Evolutionary conservation across 2,888 invertebrate genomes (phyloP).

Genomic region (Tinea trinotella): DNA sequence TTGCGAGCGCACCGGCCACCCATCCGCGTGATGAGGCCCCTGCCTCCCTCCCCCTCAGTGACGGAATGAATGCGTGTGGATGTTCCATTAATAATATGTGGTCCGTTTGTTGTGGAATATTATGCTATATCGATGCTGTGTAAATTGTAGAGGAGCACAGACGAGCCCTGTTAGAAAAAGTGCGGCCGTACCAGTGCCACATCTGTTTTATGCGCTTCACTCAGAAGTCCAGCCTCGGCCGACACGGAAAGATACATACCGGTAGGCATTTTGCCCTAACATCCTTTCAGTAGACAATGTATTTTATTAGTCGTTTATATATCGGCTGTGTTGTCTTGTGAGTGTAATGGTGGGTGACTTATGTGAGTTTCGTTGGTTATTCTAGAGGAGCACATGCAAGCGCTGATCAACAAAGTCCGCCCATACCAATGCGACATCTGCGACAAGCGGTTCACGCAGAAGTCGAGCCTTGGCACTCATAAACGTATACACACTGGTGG

Average conservation of each 20-base stretch:
- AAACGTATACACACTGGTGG: conserved; percentile 83
- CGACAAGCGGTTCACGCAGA: conserved; percentile 86
- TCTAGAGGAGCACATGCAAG: conserved; percentile 75
- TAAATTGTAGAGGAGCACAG: conserved; percentile 74
- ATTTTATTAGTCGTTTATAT: conserved; percentile 36
- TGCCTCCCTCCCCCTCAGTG: conserved; percentile 62
- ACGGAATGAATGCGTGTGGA: conserved; percentile 51
- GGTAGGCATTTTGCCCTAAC: conserved; percentile 73
- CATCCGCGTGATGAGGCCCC: conserved; percentile 67
- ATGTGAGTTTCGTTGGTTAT: conserved; percentile 70
- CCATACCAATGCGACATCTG: conserved; percentile 82
- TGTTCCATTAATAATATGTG: conserved; percentile 20
- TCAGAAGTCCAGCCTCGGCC: conserved; percentile 82
- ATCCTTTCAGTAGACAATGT: conserved; percentile 62
- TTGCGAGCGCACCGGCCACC: conserved; percentile 76
- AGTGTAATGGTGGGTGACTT: conserved; percentile 53
- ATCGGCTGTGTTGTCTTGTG: conserved; percentile 46
- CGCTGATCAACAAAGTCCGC: conserved; percentile 75
- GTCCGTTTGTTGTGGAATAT: conserved; percentile 18
- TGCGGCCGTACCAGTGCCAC: conserved; percentile 80
- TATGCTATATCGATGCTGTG: conserved; percentile 65
- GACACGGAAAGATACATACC: conserved; percentile 81
- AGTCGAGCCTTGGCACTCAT: conserved; percentile 87
- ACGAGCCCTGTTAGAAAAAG: conserved; percentile 74
- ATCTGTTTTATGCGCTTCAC: conserved; percentile 81